phyloP scores from a whole-genome alignment of 2,113 vertebrate genomes.

The Oriolus oriolus region DNA sequence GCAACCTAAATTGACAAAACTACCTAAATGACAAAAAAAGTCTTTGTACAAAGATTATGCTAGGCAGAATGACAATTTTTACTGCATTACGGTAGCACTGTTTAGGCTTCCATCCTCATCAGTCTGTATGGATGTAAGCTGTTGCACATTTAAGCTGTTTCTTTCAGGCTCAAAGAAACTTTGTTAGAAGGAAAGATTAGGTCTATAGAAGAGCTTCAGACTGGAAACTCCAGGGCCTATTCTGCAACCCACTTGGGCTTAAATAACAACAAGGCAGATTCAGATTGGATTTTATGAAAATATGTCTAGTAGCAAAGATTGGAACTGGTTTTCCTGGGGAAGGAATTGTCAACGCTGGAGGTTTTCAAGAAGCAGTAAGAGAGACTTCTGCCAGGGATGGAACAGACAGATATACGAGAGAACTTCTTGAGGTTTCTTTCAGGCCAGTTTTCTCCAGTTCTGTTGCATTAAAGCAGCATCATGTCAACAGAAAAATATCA shows the following conservation, averaged over 20 bases:
- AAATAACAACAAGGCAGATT: background rate
- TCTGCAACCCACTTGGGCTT: background rate
- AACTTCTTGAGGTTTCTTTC: background rate
- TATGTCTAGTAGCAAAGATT: background rate
- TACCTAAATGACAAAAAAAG: background rate
- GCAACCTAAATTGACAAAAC: background rate
- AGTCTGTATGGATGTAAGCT: background rate
- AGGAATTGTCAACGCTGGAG: background rate
- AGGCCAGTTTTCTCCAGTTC: background rate
- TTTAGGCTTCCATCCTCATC: background rate
- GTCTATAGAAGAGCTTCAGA: background rate
- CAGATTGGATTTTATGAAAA: background rate
- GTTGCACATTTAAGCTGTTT: background rate
- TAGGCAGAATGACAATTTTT: background rate
- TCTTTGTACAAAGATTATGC: background rate
- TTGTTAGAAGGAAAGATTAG: background rate
- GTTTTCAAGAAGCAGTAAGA: background rate
- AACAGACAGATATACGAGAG: background rate
- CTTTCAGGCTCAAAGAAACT: background rate
- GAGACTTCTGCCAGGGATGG: background rate
- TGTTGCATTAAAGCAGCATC: background rate
- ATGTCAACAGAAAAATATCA: background rate
- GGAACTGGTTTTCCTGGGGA: background rate
- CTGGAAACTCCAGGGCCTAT: background rate
- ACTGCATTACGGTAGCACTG: background rate